Base-by-base conservation (phyloP, 2,113 vertebrate species). In the Cochlearius cochlearius region DNA sequence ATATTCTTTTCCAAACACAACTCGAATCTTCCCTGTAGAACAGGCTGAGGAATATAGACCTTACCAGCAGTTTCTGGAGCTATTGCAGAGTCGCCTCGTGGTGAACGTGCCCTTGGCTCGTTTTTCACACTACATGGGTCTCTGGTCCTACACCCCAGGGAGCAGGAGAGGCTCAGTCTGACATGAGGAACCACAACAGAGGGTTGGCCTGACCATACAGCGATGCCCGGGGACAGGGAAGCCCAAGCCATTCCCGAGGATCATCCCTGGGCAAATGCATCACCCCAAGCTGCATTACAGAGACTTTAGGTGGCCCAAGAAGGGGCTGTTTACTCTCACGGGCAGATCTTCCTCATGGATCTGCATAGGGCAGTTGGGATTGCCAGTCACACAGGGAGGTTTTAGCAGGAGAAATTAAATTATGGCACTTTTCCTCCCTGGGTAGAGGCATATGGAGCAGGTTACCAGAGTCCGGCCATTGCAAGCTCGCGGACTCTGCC, bases 381-480 rank as follows among this genome's bases (percentile, higher is more conserved):
- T 87, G 39, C 34, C 47, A n/a, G 39, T 84, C 68, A 79, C 15
- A n/a, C 19, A 8, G 69, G 11, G 23, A 79, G 47, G 21, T 38
- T 87, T 23, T 6, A 85, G 77, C 62, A 58, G 77, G 58, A 96
- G 66, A 64, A 88, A 38, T 60, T 25, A 59, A 78, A 75, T 75
- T 13, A 8, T 2, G 8, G 19, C 69, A 26, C 47, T 87, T 93
- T 32, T 60, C 19, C 56, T 94, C 30, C 21, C 16, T 56, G 29
- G 39, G 21, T 7, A 34, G 60, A 67, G 27, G 13, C 1, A 0
- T 15, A 7, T 1, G 39, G 84, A 72, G 36, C 5, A 34, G 27
- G 34, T 60, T 63, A 36, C 18, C 10, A 0, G 32, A 63, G 47
- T 67, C 22, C 0, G 1, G 21, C 39, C 16, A 11, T 4, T 18